A percentile compares a stretch with the other conserved stretches of the same genome.
Conservation (phyloP, 1,140 invertebrate species). For the Vanessa atalanta region DNA sequence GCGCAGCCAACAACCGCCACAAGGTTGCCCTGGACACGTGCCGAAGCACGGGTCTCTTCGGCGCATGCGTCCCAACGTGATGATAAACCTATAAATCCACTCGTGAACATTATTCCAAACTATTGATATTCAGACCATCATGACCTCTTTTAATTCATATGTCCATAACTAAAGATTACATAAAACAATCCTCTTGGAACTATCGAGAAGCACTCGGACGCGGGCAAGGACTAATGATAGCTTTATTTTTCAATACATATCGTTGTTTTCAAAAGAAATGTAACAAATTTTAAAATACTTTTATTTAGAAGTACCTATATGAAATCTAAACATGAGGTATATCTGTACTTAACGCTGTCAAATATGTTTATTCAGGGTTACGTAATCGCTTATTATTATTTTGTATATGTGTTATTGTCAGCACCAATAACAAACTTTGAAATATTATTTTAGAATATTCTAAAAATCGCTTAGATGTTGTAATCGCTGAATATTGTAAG, state of each 20-base stretch:
- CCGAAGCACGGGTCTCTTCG: constrained; percentile 38
- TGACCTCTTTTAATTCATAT: constrained; percentile 37
- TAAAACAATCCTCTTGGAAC: constrained; percentile 13
- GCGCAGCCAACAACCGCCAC: constrained; percentile 36
- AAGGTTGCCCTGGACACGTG: constrained; percentile 56
- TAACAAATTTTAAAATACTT: background rate
- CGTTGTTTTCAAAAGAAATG: background rate
- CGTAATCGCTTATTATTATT: background rate
- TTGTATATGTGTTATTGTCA: too few species aligned
- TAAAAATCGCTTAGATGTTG: too few species aligned
- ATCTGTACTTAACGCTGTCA: background rate
- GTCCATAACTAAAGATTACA: constrained; percentile 3
- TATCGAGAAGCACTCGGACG: constrained; percentile 1
- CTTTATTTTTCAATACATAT: background rate
- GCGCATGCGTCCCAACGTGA: constrained; percentile 56
- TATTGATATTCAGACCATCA: constrained; percentile 36
- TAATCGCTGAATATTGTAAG: too few species aligned
- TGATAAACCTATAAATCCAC: constrained; percentile 32
- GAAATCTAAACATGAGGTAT: background rate
- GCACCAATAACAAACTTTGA: too few species aligned
- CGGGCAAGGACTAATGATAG: constrained; percentile 7
- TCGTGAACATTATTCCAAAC: constrained; percentile 35
- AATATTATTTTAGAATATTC: too few species aligned
- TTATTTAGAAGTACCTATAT: background rate
- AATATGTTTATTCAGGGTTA: background rate